Evolutionary conservation across 2,113 vertebrate genomes (phyloP).

Genomic region (Xiphophorus maculatus): DNA sequence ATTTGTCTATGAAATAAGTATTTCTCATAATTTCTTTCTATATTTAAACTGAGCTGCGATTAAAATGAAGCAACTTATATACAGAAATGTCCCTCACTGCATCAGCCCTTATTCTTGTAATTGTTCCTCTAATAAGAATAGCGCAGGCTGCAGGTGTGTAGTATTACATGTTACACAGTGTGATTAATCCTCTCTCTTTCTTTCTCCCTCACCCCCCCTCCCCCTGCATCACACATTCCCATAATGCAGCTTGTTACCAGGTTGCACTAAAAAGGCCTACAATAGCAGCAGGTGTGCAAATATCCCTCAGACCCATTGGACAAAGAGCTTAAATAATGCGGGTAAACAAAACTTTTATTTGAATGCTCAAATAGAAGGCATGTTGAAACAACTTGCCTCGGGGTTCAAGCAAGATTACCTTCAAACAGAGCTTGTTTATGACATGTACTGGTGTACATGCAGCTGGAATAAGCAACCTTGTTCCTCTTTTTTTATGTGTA

Average conservation of each 20-base stretch:
- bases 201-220: conserved; percentile 10
- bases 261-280: conserved; percentile 72
- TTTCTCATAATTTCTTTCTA: conserved; percentile 9
- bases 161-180: conserved; percentile 51
- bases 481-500: not conserved
- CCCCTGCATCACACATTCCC: conserved; percentile 66
- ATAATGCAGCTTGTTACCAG: conserved; percentile 76
- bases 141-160: conserved; percentile 56
- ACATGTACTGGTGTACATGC: not conserved
- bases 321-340: conserved; percentile 74
- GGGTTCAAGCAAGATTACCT: conserved; percentile 23
- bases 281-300: conserved; percentile 84
- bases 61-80: conserved; percentile 8
- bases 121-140: conserved; percentile 56
- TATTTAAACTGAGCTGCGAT: conserved; percentile 19
- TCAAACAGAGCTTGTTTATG: conserved; percentile 14
- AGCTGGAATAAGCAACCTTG: conserved; percentile 4
- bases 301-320: conserved; percentile 68
- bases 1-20: not conserved
- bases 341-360: conserved; percentile 77
- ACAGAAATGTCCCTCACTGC: conserved; percentile 32
- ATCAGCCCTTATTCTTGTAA: conserved; percentile 23
- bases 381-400: conserved; percentile 36
- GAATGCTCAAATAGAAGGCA: conserved; percentile 66
- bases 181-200: conserved; percentile 63